These are phyloP conservation scores for Leptopterna dolabrata DNA, from an alignment of 2,888 invertebrate genomes.

Conservation along the genomic window DNA sequence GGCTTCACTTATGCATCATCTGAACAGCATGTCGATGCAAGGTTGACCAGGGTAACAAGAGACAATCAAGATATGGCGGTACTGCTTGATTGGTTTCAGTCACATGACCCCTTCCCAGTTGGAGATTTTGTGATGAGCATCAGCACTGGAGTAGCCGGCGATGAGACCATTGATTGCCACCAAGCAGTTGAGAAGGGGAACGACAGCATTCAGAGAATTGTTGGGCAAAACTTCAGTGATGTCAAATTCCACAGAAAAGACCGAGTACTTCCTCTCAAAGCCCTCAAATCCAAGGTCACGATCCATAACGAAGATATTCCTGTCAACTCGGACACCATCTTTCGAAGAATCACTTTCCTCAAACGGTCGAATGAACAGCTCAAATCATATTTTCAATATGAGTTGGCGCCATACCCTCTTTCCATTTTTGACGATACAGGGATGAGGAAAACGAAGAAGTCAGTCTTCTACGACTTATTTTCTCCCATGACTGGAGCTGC, in stretches of 20 bases:
- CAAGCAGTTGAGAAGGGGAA: not conserved
- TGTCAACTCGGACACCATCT: not conserved
- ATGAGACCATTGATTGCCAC: not conserved
- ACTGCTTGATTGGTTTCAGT: not conserved
- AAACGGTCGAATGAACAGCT: too few species aligned
- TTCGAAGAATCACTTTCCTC: not conserved
- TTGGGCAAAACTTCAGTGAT: too few species aligned
- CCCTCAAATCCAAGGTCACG: not conserved
- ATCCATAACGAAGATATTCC: not conserved
- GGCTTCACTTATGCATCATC: too few species aligned
- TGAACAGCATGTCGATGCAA: too few species aligned
- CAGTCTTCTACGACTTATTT: not conserved
- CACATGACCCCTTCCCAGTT: too few species aligned
- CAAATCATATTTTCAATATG: constrained; percentile 17
- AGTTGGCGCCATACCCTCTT: constrained; percentile 62
- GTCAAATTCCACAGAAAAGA: not conserved
- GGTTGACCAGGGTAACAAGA: not conserved
- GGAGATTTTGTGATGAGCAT: not conserved
- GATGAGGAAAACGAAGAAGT: constrained; percentile 52
- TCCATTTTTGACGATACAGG: constrained; percentile 41
- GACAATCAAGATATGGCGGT: not conserved
- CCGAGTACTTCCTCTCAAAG: not conserved
- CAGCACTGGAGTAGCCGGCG: not conserved
- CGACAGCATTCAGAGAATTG: not conserved
- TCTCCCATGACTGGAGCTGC: not conserved